Base-by-base conservation (phyloP, 53 echinoderm and acorn worm genomes). In the Holothuria scabra region DNA sequence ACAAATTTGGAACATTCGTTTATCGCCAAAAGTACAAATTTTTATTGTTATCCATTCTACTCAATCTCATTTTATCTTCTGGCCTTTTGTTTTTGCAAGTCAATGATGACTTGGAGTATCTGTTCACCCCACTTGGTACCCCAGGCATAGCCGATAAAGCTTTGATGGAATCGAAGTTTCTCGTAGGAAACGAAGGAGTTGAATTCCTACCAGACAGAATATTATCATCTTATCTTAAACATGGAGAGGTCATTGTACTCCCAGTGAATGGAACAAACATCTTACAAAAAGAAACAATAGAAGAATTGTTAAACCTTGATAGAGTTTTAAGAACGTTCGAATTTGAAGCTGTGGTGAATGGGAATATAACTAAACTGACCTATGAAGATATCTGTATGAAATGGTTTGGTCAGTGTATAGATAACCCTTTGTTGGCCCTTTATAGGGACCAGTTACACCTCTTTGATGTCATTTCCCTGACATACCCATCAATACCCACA, bases 161-260 rank as follows among this genome's bases (percentile, higher is more conserved):
- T 10, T 55, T 41, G 21, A 74, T 86, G 1, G 76, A 81, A 30
- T 81, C 84, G 13, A 76, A 85, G 12, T 99, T 89, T 80, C 48
- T 90, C 67, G 85, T 79, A 19, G 94, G 94, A 6, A 88, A 87
- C 9, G 99, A 99, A 30, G 99, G 91, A 5, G 88, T 57, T 32
- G 94, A 99, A 28, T 95, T 99, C 28, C 78, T 94, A 13, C 94
- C 99, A 22, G 91, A 94, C 60, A 86, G 99, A 1, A 88, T 92
- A 65, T 76, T 94, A 23, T 90, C 89, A 19, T 67, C 90, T 28
- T 94, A 92, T 59, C 83, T 84, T 26, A 91, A 90, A 19, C 89
- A 91, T n/a, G 99, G 94, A 0, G 85, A 90, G 12, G 33, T 93
- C 4, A 94, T 99, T 41, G 62, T 94, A 55, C 74, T 86, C 3